These are phyloP conservation scores for Styela plicata DNA, from an alignment of 23 tunicate genomes.

Conservation along the genomic window DNA sequence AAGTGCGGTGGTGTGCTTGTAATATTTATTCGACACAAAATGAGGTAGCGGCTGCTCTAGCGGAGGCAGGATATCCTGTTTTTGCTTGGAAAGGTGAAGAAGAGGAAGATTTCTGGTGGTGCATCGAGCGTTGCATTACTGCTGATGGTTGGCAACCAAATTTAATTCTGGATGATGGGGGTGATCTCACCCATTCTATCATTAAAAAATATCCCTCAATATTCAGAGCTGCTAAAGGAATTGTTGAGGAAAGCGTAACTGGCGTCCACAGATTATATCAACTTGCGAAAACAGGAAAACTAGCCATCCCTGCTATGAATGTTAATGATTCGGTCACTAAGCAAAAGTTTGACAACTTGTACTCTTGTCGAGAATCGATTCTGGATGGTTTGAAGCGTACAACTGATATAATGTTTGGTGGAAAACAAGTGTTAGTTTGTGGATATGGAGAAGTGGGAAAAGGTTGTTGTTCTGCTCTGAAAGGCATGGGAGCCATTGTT, in stretches of 20 bases:
- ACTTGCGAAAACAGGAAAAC: constrained; percentile 94
- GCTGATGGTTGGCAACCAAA: constrained; percentile 95
- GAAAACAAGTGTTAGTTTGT: constrained; percentile 95
- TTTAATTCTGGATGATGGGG: constrained; percentile 98
- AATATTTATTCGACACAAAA: constrained; percentile 97
- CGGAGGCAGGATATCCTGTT: constrained; percentile 72
- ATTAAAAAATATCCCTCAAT: constrained; percentile 84
- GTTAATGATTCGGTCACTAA: constrained; percentile 98
- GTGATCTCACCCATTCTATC: constrained; percentile 97
- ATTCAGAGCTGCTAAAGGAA: constrained; percentile 90
- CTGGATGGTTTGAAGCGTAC: constrained; percentile 98
- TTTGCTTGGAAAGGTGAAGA: constrained; percentile 99
- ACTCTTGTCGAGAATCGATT: constrained; percentile 96
- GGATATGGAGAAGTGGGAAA: constrained; percentile 99
- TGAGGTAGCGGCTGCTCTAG: constrained; percentile 92
- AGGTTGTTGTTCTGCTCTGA: constrained; percentile 88
- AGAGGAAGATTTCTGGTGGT: constrained; percentile 99
- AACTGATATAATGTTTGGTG: constrained; percentile 99
- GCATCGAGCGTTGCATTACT: constrained; percentile 91
- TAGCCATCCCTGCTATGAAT: constrained; percentile 99
- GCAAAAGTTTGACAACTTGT: constrained; percentile 99
- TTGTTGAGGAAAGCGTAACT: constrained; percentile 97
- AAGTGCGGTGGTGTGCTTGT: constrained; percentile 94
- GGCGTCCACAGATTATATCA: constrained; percentile 99
- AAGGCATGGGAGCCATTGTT: constrained; percentile 91